Conservation (phyloP, 2,113 vertebrate species). For the Syngnathus typhle region DNA sequence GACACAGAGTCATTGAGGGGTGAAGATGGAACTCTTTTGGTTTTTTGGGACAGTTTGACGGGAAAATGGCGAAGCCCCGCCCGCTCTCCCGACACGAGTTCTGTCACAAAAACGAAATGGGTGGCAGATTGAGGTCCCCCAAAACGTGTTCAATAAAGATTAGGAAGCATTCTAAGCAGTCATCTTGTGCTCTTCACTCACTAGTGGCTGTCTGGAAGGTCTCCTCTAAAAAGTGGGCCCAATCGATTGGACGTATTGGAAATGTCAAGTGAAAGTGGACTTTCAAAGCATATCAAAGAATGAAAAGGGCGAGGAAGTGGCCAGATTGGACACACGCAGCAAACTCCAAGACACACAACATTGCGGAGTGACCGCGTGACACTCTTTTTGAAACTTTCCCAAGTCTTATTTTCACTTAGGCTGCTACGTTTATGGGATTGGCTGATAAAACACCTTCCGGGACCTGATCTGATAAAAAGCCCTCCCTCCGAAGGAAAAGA, state of each 20-base stretch:
- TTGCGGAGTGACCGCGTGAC: background rate
- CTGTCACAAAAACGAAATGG: too few species aligned
- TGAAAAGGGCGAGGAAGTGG: background rate
- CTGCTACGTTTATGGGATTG: too few species aligned
- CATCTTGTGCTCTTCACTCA: background rate
- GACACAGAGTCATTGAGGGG: background rate
- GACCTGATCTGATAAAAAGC: background rate
- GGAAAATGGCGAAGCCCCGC: background rate
- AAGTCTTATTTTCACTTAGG: too few species aligned
- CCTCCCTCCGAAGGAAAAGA: background rate
- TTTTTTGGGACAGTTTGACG: background rate
- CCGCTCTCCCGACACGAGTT: background rate
- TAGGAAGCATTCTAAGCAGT: background rate
- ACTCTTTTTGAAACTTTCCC: too few species aligned
- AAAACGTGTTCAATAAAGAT: background rate
- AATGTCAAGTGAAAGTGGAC: background rate
- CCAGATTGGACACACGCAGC: background rate
- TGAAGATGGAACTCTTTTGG: background rate
- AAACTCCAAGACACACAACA: background rate
- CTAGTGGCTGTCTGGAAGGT: background rate
- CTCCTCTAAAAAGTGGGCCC: background rate
- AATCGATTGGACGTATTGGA: background rate
- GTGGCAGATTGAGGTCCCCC: too few species aligned
- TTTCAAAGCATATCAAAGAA: background rate
- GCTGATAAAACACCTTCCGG: background rate